Evolutionary conservation across 1,140 invertebrate species (phyloP).

Genomic region (Zophobas atratus): DNA sequence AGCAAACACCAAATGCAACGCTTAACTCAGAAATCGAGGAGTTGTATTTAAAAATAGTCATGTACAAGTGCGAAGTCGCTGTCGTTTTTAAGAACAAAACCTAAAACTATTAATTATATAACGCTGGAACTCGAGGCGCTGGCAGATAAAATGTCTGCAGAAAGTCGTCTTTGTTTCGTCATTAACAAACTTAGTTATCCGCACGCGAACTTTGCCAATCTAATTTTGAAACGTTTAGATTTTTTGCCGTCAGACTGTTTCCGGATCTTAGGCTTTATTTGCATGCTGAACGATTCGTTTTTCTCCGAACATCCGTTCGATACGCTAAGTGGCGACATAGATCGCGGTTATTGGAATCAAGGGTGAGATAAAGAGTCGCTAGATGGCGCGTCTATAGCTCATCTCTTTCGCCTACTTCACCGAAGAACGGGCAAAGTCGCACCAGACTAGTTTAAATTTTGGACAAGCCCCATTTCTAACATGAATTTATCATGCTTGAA

Average conservation of each 20-base stretch:
- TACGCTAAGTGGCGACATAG: slow-evolving; percentile 54
- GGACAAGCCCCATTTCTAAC: slow-evolving; percentile 33
- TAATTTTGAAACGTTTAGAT: slow-evolving; percentile 2
- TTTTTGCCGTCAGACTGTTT: slow-evolving; percentile 15
- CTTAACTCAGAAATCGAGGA: too few species aligned
- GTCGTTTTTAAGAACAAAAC: too few species aligned
- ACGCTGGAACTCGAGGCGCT: too few species aligned
- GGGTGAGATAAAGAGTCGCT: slow-evolving; percentile 56
- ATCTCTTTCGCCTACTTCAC: slow-evolving; percentile 29
- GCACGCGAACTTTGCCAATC: slow-evolving; percentile 2
- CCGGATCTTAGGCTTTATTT: slow-evolving; percentile 25
- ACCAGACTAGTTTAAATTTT: slow-evolving; percentile 35
- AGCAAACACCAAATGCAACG: too few species aligned
- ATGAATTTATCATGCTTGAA: slow-evolving; percentile 39
- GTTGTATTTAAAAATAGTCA: too few species aligned
- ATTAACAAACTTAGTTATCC: background rate
- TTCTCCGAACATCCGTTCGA: slow-evolving; percentile 33
- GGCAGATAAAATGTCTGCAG: too few species aligned
- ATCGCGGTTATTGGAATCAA: slow-evolving; percentile 57
- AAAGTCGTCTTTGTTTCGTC: too few species aligned
- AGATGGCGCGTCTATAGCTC: slow-evolving; percentile 43
- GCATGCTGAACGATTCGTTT: slow-evolving; percentile 36
- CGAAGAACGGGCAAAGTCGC: slow-evolving; percentile 6
- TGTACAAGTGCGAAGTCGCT: too few species aligned
- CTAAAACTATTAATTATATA: too few species aligned